These are phyloP conservation scores for Cryptoblepharus egeriae DNA, from an alignment of 2,797 vertebrate genomes.

Conservation along the genomic window DNA sequence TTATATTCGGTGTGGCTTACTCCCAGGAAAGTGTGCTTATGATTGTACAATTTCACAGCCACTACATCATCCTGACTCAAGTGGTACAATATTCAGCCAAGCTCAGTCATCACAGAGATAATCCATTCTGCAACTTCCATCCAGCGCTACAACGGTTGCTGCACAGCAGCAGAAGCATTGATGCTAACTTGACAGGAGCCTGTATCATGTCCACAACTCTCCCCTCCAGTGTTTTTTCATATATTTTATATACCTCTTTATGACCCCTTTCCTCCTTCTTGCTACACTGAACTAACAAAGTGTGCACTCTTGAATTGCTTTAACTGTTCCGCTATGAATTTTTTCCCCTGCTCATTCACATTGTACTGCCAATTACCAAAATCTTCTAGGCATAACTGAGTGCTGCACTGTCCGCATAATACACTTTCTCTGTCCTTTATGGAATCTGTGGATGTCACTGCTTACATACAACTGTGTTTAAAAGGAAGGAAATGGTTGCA, in stretches of 20 bases:
- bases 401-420: background rate
- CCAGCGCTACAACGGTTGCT: background rate
- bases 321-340: background rate
- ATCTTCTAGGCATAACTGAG: constrained; percentile 16
- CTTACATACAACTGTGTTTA: constrained; percentile 33
- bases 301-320: constrained; percentile 7
- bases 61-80: background rate
- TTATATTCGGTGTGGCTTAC: too few relatives aligned
- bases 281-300: constrained; percentile 1
- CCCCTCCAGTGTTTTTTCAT: background rate
- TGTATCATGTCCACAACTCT: background rate
- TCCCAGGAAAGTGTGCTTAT: too few relatives aligned
- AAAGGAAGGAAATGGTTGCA: constrained; percentile 28
- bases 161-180: background rate
- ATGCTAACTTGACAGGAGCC: background rate
- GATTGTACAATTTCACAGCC: too few relatives aligned
- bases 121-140: background rate
- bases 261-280: background rate
- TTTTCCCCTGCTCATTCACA: constrained; percentile 13
- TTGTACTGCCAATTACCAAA: constrained; percentile 23
- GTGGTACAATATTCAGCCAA: too few relatives aligned
- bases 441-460: background rate
- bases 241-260: background rate
- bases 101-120: too few relatives aligned
- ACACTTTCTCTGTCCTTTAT: background rate